A percentile compares a stretch with the other conserved stretches of the same genome.
phyloP scores from a whole-genome alignment of 2,797 vertebrate genomes.

The Falco columbarius region DNA sequence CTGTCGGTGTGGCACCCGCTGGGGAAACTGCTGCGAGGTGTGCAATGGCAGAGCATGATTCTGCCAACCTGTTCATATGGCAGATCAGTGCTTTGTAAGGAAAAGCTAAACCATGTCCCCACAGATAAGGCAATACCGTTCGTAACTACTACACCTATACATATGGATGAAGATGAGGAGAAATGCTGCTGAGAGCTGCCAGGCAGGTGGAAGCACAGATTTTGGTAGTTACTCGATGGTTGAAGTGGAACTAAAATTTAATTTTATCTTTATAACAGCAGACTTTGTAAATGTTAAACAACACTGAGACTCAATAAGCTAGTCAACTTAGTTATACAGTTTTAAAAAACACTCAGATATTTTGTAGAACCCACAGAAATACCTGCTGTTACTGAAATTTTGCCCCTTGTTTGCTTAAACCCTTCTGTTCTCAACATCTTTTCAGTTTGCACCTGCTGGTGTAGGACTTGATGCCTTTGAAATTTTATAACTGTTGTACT shows the following conservation, averaged over 20 bases:
- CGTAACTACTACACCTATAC: background rate
- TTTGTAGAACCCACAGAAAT: background rate
- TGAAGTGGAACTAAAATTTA: background rate
- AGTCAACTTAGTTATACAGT: background rate
- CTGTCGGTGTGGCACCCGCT: background rate
- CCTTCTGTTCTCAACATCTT: background rate
- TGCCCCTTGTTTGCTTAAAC: background rate
- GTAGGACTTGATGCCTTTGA: background rate
- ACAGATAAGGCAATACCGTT: background rate
- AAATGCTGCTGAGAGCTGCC: background rate
- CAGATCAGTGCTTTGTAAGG: background rate
- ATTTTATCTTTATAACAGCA: background rate
- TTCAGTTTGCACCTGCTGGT: background rate
- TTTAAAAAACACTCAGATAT: background rate
- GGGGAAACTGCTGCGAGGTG: background rate
- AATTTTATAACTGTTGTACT: background rate
- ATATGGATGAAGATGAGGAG: background rate
- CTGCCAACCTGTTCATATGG: background rate
- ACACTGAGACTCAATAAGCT: background rate
- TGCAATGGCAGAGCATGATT: background rate
- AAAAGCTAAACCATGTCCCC: background rate
- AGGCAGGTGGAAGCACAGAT: background rate
- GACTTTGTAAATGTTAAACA: background rate
- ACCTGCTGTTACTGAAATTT: background rate
- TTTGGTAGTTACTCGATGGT: background rate